These are phyloP conservation scores for Poeciliopsis infans DNA, from an alignment of 2,797 vertebrate genomes.

Conservation along the genomic window DNA sequence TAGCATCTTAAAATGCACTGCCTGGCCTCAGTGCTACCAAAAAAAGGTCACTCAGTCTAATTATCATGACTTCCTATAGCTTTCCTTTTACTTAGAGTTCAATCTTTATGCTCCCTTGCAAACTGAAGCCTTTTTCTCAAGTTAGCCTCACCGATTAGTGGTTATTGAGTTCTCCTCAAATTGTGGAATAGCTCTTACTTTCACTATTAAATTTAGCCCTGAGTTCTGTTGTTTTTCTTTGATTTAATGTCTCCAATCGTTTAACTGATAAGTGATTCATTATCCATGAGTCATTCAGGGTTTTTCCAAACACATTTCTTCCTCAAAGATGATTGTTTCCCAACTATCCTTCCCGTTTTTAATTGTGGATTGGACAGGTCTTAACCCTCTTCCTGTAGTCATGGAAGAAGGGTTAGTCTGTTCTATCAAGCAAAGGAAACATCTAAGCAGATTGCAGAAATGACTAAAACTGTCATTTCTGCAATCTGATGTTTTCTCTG, in stretches of 20 bases:
- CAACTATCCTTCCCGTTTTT: background rate
- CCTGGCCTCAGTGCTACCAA: background rate
- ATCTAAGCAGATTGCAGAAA: too few relatives aligned
- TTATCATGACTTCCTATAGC: background rate
- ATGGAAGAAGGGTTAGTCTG: too few relatives aligned
- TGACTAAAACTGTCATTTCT: background rate
- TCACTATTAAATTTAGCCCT: background rate
- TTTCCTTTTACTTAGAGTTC: background rate
- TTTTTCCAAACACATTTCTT: background rate
- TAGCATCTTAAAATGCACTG: background rate
- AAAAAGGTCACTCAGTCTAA: background rate
- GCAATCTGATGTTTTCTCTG: background rate
- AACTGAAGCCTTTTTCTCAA: background rate
- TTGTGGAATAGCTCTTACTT: background rate
- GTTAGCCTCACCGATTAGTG: background rate
- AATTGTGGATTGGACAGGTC: background rate
- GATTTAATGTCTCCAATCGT: background rate
- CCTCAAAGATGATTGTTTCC: background rate
- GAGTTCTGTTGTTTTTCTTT: background rate
- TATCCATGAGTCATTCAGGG: background rate
- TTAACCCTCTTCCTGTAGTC: background rate
- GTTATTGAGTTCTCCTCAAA: background rate
- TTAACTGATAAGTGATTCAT: background rate
- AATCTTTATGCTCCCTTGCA: background rate
- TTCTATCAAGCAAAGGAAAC: too few relatives aligned